These are phyloP conservation scores for Phenacoccus solenopsis DNA, from an alignment of 1,140 invertebrate genomes.

Conservation along the genomic window DNA sequence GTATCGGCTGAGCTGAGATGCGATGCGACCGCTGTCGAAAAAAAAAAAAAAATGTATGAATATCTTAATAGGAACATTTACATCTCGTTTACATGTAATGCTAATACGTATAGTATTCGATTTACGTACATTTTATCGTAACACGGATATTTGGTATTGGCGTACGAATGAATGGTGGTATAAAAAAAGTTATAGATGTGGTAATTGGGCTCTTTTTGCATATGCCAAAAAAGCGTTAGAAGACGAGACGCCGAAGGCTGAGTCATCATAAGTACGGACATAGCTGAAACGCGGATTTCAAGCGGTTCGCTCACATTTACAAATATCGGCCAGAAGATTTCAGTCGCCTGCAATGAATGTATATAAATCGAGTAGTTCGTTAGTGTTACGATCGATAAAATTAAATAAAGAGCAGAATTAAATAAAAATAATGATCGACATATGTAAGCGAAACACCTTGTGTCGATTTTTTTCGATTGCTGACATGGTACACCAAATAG, in stretches of 20 bases:
- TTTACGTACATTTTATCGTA: conserved; percentile 42
- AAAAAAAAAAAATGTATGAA: neutral
- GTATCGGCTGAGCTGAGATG: conserved; percentile 44
- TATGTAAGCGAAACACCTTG: conserved; percentile 32
- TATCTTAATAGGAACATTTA: neutral
- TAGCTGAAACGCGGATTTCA: conserved; percentile 48
- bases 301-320: conserved; percentile 50
- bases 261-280: conserved; percentile 45
- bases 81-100: neutral
- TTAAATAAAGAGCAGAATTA: too few relatives aligned
- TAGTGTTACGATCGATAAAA: too few relatives aligned
- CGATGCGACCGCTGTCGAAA: conserved; percentile 36
- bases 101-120: neutral
- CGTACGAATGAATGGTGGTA: conserved; percentile 52
- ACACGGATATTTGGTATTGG: conserved; percentile 48
- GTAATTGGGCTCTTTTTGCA: conserved; percentile 43
- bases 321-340: conserved; percentile 52
- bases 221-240: conserved; percentile 52
- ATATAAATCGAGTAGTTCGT: too few relatives aligned
- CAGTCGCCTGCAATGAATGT: conserved; percentile 43
- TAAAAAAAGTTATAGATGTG: conserved; percentile 59
- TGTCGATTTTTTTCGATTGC: conserved; percentile 39
- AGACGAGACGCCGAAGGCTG: conserved; percentile 47
- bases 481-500: conserved; percentile 45
- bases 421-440: too few relatives aligned